Evolutionary conservation across 2,888 invertebrate genomes (phyloP), one percentile per base, ranked within the genome.

Genomic region (Diadromus collaris): DNA sequence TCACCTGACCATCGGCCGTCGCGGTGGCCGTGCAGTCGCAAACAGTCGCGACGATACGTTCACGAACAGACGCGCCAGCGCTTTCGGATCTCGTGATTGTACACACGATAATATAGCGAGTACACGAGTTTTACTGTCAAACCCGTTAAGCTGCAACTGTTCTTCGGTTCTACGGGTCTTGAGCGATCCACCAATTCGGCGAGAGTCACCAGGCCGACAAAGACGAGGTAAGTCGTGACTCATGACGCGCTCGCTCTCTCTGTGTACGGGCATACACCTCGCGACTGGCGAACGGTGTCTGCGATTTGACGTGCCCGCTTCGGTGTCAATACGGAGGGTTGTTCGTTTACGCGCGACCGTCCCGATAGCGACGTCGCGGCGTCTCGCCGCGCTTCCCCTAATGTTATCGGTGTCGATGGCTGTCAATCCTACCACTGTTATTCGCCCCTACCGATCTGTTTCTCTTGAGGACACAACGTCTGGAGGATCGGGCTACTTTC

Each of bases 141-240:
- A 76, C 70, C 78, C 73, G 67, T 78, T 76, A 87, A 88, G 82
- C 89, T 89, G 88, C 89, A 89, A 88, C 86, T 90, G 85, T 89
- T 90, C 83, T 89, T 90, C 82, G 88, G 89, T 67, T 87, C 85
- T 51, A 67, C 77, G 78, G 82, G 78, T 81, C 82, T 79, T 76
- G 72, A 81, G 75, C 76, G 81, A 83, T 82, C 83, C 83, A 81
- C 72, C 71, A 73, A 74, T 77, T 79, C 79, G 70, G 24, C 79
- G 64, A 69, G 79, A 79, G 73, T 73, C 67, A 61, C 46, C 79
- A 73, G 67, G 44, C 73, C 79, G 73, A 76, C 70, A 10, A 79
- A 76, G 70, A 65, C 76, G 60, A 79, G 79, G 79, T 79, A 76
- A 76, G 79, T 76, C 70, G 16, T 48, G 29, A 69, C 44, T 61